These are phyloP conservation scores for Oscheius sp. DNA, from an alignment of 2,888 invertebrate genomes.

Conservation along the genomic window DNA sequence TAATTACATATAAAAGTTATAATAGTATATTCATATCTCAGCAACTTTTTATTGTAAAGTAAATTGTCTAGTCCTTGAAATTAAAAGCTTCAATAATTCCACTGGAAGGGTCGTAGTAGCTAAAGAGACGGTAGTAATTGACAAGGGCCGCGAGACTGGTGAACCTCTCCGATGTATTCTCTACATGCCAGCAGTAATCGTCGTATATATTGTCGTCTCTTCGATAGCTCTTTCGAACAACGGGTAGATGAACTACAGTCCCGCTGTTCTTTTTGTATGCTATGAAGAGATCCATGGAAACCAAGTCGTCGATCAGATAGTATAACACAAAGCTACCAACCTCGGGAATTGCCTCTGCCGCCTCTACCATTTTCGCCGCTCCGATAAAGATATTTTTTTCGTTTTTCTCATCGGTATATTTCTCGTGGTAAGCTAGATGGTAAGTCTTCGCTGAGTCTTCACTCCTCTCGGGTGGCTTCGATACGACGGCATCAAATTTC, in stretches of 20 bases:
- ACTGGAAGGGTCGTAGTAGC: conserved; percentile 16
- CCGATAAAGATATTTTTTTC: conserved; percentile 16
- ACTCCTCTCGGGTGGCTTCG: not conserved
- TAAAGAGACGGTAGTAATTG: conserved; percentile 24
- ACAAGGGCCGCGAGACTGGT: conserved; percentile 21
- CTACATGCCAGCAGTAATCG: conserved; percentile 13
- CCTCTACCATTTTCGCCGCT: not conserved
- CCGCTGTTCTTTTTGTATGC: not conserved
- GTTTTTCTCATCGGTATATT: not conserved
- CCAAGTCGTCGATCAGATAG: not conserved
- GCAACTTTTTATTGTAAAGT: too few relatives aligned
- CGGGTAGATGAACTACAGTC: conserved; percentile 2
- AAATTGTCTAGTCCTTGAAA: conserved; percentile 1
- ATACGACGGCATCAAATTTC: not conserved
- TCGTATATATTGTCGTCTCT: not conserved
- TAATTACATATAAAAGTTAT: too few relatives aligned
- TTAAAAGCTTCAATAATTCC: conserved; percentile 15
- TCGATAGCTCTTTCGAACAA: not conserved
- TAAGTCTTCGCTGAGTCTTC: not conserved
- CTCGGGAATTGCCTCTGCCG: not conserved
- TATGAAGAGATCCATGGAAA: not conserved
- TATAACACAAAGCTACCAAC: not conserved
- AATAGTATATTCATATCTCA: too few relatives aligned
- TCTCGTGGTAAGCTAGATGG: conserved; percentile 11
- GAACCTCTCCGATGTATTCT: not conserved